Base-by-base conservation (phyloP, 1,140 invertebrate species). In the Panonychus citri region DNA sequence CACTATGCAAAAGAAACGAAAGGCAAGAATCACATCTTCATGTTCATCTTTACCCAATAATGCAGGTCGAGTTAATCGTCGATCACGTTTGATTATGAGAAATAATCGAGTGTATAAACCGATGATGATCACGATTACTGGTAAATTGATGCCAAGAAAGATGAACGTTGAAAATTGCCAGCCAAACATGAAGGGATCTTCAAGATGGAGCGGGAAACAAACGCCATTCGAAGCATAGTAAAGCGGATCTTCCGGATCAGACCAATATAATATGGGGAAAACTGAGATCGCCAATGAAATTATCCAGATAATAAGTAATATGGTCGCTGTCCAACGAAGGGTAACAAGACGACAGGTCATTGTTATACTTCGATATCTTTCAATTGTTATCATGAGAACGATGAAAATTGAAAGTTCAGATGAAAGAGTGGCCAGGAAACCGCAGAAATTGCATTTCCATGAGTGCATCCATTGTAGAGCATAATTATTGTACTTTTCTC, bases 381-480 rank as follows among this genome's bases (percentile, higher is more conserved):
- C 82, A 51, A 84, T 64, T 1, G 82, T 82, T 72, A 85, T 81
- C 57, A 82, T 78, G 0, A 79, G 76, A 59, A 85, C 64, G 50
- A 84, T 80, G 12, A 84, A 66, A 61, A 85, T 76, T 0, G 81
- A 83, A 52, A 78, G 75, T 72, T 82, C 80, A 5, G 75, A 78
- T 1, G 80, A 81, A 17, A 73, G 75, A 66, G 82, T 80, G 1
- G 79, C 79, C 17, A 81, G 62, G 12, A 76, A 70, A 43, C 81
- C 81, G 27, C 76, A 68, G 5, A 74, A 61, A 0, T 74, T 77
- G 66, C 81, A 83, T 1, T 69, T 66, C 73, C 74, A 78, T 1
- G 81, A 82, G 8, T 73, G 74, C 63, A 79, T 76, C 82, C 82
- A 85, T 0, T 70, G 62, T 26, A 71, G 70, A 2, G 81, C 77